Conservation (phyloP, 1,140 invertebrate species). For the Drosophila serrata region DNA sequence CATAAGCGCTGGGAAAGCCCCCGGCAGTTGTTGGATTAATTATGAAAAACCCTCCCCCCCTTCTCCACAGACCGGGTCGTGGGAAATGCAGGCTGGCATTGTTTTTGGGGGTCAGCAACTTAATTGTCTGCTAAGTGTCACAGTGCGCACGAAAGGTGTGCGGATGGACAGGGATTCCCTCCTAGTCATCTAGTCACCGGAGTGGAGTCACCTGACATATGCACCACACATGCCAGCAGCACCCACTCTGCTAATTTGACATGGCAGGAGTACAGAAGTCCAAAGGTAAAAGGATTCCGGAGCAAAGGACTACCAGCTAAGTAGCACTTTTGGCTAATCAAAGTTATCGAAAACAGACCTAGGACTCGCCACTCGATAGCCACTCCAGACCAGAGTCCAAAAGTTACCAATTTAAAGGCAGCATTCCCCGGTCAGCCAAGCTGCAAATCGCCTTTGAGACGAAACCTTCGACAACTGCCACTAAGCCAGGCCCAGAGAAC, state of each 20-base stretch:
- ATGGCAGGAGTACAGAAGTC: neutral
- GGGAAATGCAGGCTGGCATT: constrained; percentile 29
- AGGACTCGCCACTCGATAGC: constrained; percentile 21
- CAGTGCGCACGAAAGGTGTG: constrained; percentile 60
- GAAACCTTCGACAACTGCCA: constrained; percentile 32
- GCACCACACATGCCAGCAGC: constrained; percentile 15
- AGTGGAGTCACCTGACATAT: constrained; percentile 31
- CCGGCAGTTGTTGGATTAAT: constrained; percentile 81
- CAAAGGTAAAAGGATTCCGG: neutral
- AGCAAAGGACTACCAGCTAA: constrained; percentile 4
- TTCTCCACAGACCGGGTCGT: neutral
- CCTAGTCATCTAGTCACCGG: constrained; percentile 1
- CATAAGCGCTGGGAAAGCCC: constrained; percentile 72
- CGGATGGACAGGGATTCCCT: constrained; percentile 11
- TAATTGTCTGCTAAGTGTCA: constrained; percentile 84
- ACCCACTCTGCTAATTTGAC: constrained; percentile 19
- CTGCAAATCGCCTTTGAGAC: constrained; percentile 34
- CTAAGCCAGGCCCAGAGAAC: constrained; percentile 28
- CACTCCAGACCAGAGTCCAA: constrained; percentile 23
- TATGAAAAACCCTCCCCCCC: constrained; percentile 71
- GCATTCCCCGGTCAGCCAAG: constrained; percentile 21
- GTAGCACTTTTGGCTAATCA: constrained; percentile 43
- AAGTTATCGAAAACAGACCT: constrained; percentile 48
- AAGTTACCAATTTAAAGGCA: constrained; percentile 43
- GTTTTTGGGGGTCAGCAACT: constrained; percentile 68